Evolutionary conservation across 2,888 invertebrate genomes (phyloP).

Genomic region (Ethmia dodecea): DNA sequence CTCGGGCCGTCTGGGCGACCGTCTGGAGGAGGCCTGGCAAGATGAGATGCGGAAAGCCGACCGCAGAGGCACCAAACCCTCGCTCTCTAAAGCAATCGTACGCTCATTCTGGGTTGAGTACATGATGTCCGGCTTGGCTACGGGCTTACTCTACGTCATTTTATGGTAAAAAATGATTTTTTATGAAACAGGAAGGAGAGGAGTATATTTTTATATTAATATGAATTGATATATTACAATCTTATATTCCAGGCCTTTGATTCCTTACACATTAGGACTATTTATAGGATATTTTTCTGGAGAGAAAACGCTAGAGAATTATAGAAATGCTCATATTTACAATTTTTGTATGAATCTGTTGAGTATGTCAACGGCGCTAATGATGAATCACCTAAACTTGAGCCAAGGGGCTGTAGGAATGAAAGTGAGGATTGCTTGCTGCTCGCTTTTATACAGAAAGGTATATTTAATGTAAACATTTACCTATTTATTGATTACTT

Average conservation of each 20-base stretch:
- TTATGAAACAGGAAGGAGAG: no score
- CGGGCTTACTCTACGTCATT: constrained; percentile 75
- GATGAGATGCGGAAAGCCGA: constrained; percentile 71
- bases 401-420: constrained; percentile 83
- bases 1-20: constrained; percentile 81
- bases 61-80: constrained; percentile 72
- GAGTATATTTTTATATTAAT: no score
- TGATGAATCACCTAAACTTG: constrained; percentile 80
- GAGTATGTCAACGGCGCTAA: constrained; percentile 75
- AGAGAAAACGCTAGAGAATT: constrained; percentile 58
- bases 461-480: no score
- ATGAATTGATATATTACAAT: no score
- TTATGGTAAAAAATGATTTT: constrained; percentile 77
- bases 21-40: constrained; percentile 82
- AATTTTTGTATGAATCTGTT: constrained; percentile 79
- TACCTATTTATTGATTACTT: no score
- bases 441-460: constrained; percentile 90
- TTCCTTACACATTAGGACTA: constrained; percentile 79
- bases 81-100: constrained; percentile 76
- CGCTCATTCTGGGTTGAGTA: constrained; percentile 80
- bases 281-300: constrained; percentile 81
- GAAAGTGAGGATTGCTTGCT: constrained; percentile 86
- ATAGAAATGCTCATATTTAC: constrained; percentile 80
- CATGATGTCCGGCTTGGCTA: constrained; percentile 76
- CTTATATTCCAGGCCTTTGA: constrained; percentile 78